Conservation (phyloP, 2,888 invertebrate species). For the Ochropleura leucogaster region DNA sequence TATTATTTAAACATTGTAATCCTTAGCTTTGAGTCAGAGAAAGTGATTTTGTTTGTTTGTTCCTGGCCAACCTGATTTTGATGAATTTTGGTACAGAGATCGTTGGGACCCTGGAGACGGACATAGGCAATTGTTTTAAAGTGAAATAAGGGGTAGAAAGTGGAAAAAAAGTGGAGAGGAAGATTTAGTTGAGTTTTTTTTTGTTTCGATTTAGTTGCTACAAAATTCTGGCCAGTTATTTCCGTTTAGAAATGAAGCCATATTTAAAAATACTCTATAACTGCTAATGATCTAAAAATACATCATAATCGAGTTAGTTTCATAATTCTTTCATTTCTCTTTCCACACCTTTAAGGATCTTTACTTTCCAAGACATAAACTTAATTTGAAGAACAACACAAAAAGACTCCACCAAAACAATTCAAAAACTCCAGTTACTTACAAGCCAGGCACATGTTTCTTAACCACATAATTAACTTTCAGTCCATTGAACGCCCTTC, state of each 20-base stretch:
- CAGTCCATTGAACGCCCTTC: neutral
- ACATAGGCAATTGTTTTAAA: too few species aligned
- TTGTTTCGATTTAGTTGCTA: neutral
- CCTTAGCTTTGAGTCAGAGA: too few species aligned
- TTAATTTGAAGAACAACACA: neutral
- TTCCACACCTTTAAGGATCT: neutral
- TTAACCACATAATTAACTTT: slow-evolving; percentile 16
- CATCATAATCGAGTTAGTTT: too few species aligned
- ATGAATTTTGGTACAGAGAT: too few species aligned
- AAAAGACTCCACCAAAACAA: neutral
- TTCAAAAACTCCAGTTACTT: neutral
- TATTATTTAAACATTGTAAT: too few species aligned
- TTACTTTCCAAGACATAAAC: neutral
- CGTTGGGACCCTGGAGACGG: too few species aligned
- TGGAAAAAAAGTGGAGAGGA: too few species aligned
- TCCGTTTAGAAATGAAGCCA: neutral
- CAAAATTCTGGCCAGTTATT: neutral
- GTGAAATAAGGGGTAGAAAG: too few species aligned
- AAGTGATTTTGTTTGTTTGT: too few species aligned
- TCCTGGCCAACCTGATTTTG: too few species aligned
- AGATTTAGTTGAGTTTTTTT: too few species aligned
- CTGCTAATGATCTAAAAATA: too few species aligned
- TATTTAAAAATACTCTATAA: neutral
- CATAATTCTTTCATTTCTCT: neutral
- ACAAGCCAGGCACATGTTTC: neutral